A percentile compares a stretch with the other conserved stretches of the same genome.
phyloP scores from a whole-genome alignment of 1,140 invertebrate species.

The Trachymyrmex septentrionalis region DNA sequence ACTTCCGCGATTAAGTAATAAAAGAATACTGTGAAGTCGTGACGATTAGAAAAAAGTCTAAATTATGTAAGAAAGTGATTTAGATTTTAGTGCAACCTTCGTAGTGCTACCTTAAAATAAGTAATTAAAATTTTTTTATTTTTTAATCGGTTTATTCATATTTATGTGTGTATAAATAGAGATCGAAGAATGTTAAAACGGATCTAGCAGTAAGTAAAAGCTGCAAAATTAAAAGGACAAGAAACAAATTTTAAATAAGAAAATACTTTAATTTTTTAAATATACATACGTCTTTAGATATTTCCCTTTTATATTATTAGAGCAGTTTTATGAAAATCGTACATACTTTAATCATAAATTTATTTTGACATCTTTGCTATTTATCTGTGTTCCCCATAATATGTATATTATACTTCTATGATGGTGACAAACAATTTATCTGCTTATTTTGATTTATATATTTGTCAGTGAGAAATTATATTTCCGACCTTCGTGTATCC shows the following conservation, averaged over 20 bases:
- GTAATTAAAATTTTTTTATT: no score
- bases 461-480: constrained; percentile 18
- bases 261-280: neutral
- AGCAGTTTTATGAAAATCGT: neutral
- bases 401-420: neutral
- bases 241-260: neutral
- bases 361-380: neutral
- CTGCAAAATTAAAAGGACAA: neutral
- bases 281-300: neutral
- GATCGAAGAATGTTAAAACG: neutral
- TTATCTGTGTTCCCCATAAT: neutral
- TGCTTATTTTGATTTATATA: constrained; percentile 30
- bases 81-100: neutral
- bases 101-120: neutral
- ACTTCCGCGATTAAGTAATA: neutral
- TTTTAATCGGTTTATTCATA: no score
- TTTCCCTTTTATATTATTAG: neutral
- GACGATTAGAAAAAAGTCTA: neutral
- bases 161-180: neutral
- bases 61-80: constrained; percentile 1
- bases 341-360: neutral
- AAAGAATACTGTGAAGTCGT: constrained; percentile 30
- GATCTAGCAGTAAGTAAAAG: neutral
- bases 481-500: neutral
- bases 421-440: neutral